Conservation (phyloP, 2,113 vertebrate species). For the Nettapus auritus region DNA sequence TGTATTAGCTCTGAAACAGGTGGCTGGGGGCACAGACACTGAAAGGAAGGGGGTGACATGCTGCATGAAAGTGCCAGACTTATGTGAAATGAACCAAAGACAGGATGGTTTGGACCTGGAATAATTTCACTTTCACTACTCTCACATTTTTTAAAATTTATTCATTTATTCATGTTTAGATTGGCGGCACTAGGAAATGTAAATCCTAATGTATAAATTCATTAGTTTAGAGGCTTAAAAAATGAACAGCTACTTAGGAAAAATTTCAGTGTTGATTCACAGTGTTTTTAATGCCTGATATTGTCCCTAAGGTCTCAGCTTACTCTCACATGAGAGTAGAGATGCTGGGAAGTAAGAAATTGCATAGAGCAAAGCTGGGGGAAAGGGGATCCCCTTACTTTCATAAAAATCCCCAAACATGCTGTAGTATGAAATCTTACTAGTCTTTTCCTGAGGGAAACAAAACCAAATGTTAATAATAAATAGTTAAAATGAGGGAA, state of each 20-base stretch:
- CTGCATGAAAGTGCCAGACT: neutral
- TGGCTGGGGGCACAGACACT: neutral
- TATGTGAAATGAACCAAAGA: neutral
- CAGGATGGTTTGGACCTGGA: neutral
- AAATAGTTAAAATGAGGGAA: neutral
- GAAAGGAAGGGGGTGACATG: neutral
- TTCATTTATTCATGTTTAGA: neutral
- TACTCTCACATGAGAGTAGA: neutral
- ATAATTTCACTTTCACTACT: neutral
- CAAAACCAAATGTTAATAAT: neutral
- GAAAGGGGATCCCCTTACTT: too few species aligned
- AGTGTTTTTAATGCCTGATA: neutral
- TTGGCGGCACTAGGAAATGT: neutral
- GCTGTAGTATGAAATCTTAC: neutral
- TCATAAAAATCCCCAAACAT: neutral
- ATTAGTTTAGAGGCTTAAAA: neutral
- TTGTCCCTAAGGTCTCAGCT: neutral
- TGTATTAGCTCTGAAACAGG: neutral
- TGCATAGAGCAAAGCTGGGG: neutral
- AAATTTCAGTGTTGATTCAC: neutral
- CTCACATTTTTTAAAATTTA: neutral
- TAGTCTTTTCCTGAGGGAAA: neutral
- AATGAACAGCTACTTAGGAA: neutral
- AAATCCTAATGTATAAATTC: neutral
- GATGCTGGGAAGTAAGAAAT: neutral